Percentiles rank a stretch among this genome's conserved stretches.
These are phyloP conservation scores for Gerris lacustris DNA, from an alignment of 2,888 invertebrate genomes.

Conservation along the genomic window DNA sequence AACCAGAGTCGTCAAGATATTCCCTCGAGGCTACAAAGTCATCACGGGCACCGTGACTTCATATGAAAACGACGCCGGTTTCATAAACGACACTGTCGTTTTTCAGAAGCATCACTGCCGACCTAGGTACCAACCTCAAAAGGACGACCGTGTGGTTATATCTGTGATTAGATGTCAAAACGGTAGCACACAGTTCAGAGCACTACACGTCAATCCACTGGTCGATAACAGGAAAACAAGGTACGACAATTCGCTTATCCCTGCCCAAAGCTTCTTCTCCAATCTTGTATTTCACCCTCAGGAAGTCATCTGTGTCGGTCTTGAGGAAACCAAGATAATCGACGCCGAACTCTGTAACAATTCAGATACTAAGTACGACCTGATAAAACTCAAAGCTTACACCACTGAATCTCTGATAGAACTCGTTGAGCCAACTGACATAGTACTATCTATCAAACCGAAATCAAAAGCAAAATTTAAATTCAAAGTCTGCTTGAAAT, in stretches of 20 bases:
- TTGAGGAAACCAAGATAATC: background rate
- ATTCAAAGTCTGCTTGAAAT: background rate
- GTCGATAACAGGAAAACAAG: background rate
- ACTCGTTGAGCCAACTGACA: background rate
- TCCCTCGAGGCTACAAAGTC: background rate
- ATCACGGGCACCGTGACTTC: background rate
- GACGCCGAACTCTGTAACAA: background rate
- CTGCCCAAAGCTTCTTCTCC: background rate
- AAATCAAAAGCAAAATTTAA: background rate
- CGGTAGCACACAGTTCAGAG: background rate
- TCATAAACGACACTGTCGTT: background rate
- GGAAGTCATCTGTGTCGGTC: background rate
- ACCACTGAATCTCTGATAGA: background rate
- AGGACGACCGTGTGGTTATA: background rate
- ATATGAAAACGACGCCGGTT: background rate
- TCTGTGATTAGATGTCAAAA: slow-evolving; percentile 8
- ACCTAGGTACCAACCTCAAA: background rate
- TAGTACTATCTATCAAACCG: background rate
- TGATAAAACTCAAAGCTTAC: background rate
- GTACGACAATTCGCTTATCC: background rate
- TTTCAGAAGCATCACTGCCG: background rate
- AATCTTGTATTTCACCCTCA: background rate
- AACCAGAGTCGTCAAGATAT: background rate
- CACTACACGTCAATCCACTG: background rate
- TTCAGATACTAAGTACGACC: background rate